A percentile compares a stretch with the other conserved stretches of the same genome.
Conservation (phyloP, 2,797 vertebrate species). For the Eulemur mongoz region DNA sequence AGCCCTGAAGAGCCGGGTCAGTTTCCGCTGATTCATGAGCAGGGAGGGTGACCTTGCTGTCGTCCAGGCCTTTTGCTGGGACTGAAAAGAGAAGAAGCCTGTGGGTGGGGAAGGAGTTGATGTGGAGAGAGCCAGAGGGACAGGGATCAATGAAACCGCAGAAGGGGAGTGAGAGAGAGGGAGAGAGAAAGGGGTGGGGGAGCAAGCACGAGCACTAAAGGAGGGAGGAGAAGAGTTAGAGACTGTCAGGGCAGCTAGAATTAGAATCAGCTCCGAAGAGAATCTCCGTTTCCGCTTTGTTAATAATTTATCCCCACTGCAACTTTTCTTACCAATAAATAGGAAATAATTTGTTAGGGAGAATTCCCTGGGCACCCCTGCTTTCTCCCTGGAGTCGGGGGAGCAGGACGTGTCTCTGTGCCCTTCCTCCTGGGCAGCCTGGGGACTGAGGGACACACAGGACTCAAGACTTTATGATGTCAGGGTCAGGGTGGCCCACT, state of each 20-base stretch:
- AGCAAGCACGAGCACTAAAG: not conserved
- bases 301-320: conserved; percentile 90
- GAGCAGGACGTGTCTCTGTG: not conserved
- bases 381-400: not conserved
- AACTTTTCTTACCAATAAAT: conserved; percentile 89
- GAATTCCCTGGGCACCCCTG: conserved; percentile 59
- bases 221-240: conserved; percentile 53
- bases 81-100: not conserved
- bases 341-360: conserved; percentile 88
- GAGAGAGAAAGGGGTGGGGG: not conserved
- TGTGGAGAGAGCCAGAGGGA: not conserved
- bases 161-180: not conserved
- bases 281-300: conserved; percentile 87
- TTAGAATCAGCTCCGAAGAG: conserved; percentile 84
- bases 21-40: conserved; percentile 76
- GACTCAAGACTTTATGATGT: not conserved
- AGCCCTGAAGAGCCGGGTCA: not conserved
- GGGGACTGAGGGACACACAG: not conserved
- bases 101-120: not conserved
- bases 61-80: conserved; percentile 21
- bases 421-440: not conserved
- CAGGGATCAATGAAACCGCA: conserved; percentile 78
- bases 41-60: conserved; percentile 81
- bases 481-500: not conserved
- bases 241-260: conserved; percentile 72